phyloP scores from a whole-genome alignment of 2,797 vertebrate genomes.

The Macroramphosus scolopax region DNA sequence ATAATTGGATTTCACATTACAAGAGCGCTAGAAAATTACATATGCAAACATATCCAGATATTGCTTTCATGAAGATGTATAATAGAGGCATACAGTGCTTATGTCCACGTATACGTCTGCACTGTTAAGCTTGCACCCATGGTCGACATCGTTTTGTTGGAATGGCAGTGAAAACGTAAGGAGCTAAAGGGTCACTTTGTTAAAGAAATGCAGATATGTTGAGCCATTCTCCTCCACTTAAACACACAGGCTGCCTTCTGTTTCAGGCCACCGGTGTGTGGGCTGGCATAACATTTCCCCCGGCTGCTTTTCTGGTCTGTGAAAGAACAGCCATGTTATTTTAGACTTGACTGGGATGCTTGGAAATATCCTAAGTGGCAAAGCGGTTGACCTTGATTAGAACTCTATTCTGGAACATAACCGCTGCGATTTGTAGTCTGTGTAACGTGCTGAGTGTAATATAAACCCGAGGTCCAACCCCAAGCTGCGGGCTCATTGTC shows the following conservation, averaged over 20 bases:
- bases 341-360: conserved; percentile 21
- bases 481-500: too few relatives aligned
- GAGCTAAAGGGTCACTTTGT: conserved; percentile 13
- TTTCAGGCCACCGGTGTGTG: conserved; percentile 26
- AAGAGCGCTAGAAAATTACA: background rate
- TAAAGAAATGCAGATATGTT: conserved; percentile 17
- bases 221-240: conserved; percentile 15
- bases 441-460: conserved; percentile 21
- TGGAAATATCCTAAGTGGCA: conserved; percentile 31
- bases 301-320: conserved; percentile 23
- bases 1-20: background rate
- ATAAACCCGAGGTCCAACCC: conserved; percentile 17
- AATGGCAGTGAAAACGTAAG: background rate
- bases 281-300: conserved; percentile 26
- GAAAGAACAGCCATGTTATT: conserved; percentile 40
- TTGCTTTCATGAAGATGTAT: background rate
- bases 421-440: conserved; percentile 20
- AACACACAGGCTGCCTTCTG: conserved; percentile 30
- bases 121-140: background rate
- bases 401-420: conserved; percentile 22
- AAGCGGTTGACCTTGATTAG: conserved; percentile 30
- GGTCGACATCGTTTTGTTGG: background rate
- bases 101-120: background rate
- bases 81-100: background rate
- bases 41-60: background rate